phyloP scores from a whole-genome alignment of 2,888 invertebrate genomes.

The Cosmia trapezina region DNA sequence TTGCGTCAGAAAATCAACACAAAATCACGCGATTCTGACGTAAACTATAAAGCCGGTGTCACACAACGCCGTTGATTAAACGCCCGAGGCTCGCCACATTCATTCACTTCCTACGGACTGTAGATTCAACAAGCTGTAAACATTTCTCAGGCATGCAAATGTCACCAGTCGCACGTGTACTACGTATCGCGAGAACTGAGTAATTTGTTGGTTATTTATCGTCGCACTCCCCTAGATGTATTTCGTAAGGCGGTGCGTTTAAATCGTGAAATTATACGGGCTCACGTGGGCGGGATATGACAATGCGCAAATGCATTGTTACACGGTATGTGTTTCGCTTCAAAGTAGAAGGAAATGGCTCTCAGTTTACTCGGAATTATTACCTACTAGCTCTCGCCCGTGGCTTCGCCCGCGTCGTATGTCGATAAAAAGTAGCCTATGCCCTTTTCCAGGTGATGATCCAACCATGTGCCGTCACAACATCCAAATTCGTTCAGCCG shows the following conservation, averaged over 20 bases:
- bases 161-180: slow-evolving; percentile 79
- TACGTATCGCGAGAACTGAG: slow-evolving; percentile 77
- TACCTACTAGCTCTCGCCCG: too few species aligned
- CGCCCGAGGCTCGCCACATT: slow-evolving; percentile 60
- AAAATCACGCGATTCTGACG: slow-evolving; percentile 30
- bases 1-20: slow-evolving; percentile 4
- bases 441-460: too few species aligned
- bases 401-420: too few species aligned
- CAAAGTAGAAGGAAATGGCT: slow-evolving; percentile 38
- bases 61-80: slow-evolving; percentile 69
- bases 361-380: slow-evolving; percentile 18
- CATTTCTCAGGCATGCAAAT: slow-evolving; percentile 86
- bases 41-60: slow-evolving; percentile 49
- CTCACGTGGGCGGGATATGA: slow-evolving; percentile 86
- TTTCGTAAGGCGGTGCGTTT: slow-evolving; percentile 84
- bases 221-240: slow-evolving; percentile 79
- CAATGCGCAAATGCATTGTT: slow-evolving; percentile 83
- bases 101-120: slow-evolving; percentile 67
- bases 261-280: slow-evolving; percentile 87
- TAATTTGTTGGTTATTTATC: slow-evolving; percentile 89
- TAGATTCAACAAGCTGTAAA: slow-evolving; percentile 74
- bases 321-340: slow-evolving; percentile 58
- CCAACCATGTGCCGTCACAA: too few species aligned
- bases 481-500: too few species aligned
- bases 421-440: too few species aligned